Evolutionary conservation across 2,888 invertebrate species (phyloP).

Genomic region (Eupelmus urozonus): DNA sequence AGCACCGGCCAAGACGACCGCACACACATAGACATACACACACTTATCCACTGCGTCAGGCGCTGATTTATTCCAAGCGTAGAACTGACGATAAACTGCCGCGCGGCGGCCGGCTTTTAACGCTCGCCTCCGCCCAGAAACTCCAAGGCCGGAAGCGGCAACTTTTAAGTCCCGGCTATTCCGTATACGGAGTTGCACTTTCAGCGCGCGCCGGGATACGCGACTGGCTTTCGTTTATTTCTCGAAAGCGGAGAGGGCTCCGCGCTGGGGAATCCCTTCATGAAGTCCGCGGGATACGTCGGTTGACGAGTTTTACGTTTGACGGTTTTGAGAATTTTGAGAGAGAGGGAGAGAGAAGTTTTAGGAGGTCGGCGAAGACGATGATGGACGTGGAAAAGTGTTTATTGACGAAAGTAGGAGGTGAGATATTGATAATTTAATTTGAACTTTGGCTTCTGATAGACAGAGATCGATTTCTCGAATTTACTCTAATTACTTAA

Average conservation of each 20-base stretch:
- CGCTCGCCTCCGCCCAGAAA: too few relatives aligned
- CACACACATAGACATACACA: too few relatives aligned
- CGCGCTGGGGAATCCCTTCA: neutral
- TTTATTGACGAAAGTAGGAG: too few relatives aligned
- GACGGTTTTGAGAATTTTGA: neutral
- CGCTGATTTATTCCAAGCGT: slow-evolving; percentile 30
- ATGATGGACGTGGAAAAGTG: too few relatives aligned
- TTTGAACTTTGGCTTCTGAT: too few relatives aligned
- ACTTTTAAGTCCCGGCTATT: slow-evolving; percentile 28
- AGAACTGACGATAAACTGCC: slow-evolving; percentile 28
- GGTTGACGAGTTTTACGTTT: neutral
- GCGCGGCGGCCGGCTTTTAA: slow-evolving; percentile 40
- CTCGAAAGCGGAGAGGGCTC: too few relatives aligned
- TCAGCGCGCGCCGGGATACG: neutral
- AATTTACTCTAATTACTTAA: too few relatives aligned
- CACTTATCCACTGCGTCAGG: neutral
- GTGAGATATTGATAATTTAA: too few relatives aligned
- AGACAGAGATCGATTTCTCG: too few relatives aligned
- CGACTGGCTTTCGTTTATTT: neutral
- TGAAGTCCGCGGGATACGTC: neutral
- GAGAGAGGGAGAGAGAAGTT: too few relatives aligned
- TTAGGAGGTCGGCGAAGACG: too few relatives aligned
- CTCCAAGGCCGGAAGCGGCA: neutral
- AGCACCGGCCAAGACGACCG: too few relatives aligned
- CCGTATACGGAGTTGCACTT: neutral